Evolutionary conservation across 2,113 vertebrate genomes (phyloP), one percentile per base, ranked within the genome.

Genomic region (Heterotis niloticus): DNA sequence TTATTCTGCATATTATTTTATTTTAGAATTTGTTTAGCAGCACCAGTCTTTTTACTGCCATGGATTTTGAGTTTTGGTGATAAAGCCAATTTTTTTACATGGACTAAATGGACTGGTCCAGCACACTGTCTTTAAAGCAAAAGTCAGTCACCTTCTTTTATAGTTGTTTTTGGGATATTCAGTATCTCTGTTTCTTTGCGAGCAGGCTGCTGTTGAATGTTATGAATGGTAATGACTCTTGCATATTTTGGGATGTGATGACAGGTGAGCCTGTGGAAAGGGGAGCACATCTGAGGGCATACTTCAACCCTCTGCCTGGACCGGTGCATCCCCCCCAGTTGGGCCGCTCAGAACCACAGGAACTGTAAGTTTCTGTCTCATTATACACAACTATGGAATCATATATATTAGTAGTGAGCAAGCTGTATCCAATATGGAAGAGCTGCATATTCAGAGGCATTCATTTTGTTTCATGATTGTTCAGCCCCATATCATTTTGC

Each of bases 261-360:
- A 69, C 85, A 96, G 95, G 90, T 90, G 85, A 84, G 28, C 78
- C 89, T 62, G 82, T 88, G 62, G 75, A 86, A 69, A 81, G 84
- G 81, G 88, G 87, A 81, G 72, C 83, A 68, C 90, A 87, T 0
- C 79, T 88, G 73, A 64, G 81, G 54, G 73, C 85, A 79, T 78
- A 85, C 73, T 60, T 85, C 52, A 86, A 83, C 79, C 81, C 79
- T 75, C 83, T 81, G 81, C 80, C 84, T 68, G 78, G 79, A 75
- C 34, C 34, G 7, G 34, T 44, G 34, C 52, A 28, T n/a, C 78
- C 81, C 17, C 20, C 52, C 52, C 76, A 71, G 60, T 51, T 28
- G 18, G 75, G 56, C 64, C 68, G 14, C 13, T 52, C 54, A 10
- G 80, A 81, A 62, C 78, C 84, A 26, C 81, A 72, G 3, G 10